Base-by-base conservation (phyloP, 2,888 invertebrate species). In the Cheilosia soror region DNA sequence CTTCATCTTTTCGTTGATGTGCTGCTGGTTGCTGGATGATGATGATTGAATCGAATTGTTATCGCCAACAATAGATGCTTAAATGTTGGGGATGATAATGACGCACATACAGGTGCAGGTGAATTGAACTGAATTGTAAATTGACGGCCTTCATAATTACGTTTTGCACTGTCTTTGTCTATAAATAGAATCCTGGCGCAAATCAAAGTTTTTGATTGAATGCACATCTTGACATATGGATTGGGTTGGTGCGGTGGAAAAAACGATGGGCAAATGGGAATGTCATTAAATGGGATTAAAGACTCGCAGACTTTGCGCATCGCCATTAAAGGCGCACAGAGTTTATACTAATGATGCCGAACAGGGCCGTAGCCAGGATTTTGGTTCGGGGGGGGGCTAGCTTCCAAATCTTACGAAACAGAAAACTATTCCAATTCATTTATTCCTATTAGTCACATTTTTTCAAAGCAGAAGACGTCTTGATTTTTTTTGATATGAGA, bases 1-100 rank as follows among this genome's bases (percentile, higher is more conserved):
- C 13, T 55, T 44, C 31, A 47, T 31, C 47, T 44, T 44, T 9
- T 60, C 2, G n/a, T 2, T 15, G 42, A 2, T 29, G 44, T 44
- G 53, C 11, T 33, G 31, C 25, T 44, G 68, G 37, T 37, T 9
- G 37, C 11, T 68, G 58, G 73, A 15, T 62, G 72, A 76, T 73
- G 78, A 69, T 79, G 78, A 84, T 79, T 84, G 83, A 84, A 84
- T 84, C 73, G 83, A 75, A 84, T 84, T 84, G 83, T 84, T 84
- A 84, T 73, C 63, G 68, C 29, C 51, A 79, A 84, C 83, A 84
- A 84, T 69, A 73, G 79, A 79, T 58, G 51, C 58, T 47, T 84
- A 79, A 84, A 79, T 78, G 78, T 79, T 78, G 29, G 58, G 57
- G 42, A 73, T 53, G 68, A 60, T 79, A 79, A 84, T 79, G 79